Conservation (phyloP, 2,888 invertebrate species). For the Anodontia alba region DNA sequence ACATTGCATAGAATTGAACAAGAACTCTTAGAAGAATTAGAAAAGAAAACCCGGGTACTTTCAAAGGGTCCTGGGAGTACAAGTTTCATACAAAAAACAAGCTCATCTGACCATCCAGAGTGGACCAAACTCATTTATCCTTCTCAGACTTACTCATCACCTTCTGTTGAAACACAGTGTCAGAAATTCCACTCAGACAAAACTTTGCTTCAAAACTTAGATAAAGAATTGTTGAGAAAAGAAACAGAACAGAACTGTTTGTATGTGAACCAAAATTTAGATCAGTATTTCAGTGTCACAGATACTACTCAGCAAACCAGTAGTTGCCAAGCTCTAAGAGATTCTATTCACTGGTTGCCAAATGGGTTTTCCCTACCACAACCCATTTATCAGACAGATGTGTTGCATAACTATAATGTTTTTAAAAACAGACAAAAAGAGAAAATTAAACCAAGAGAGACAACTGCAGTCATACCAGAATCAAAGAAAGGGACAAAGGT, state of each 20-base stretch:
- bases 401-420: not conserved
- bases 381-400: not conserved
- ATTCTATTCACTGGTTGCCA: slow-evolving; percentile 9
- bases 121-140: not conserved
- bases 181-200: not conserved
- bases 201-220: not conserved
- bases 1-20: slow-evolving; percentile 10
- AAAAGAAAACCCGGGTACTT: not conserved
- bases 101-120: not conserved
- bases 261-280: not conserved
- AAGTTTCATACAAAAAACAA: not conserved
- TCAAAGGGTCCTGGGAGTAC: not conserved
- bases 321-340: not conserved
- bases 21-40: slow-evolving; percentile 1
- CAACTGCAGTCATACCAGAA: not conserved
- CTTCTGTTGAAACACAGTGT: no score
- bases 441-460: not conserved
- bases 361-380: not conserved
- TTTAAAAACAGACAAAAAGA: not conserved
- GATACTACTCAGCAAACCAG: not conserved
- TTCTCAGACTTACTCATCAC: not conserved
- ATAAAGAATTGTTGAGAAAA: not conserved
- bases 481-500: not conserved
- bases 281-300: not conserved
- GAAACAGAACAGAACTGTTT: not conserved